A percentile compares a stretch with the other conserved stretches of the same genome.
Conservation (phyloP, 2,888 invertebrate genomes). For the Diloba caeruleocephala region DNA sequence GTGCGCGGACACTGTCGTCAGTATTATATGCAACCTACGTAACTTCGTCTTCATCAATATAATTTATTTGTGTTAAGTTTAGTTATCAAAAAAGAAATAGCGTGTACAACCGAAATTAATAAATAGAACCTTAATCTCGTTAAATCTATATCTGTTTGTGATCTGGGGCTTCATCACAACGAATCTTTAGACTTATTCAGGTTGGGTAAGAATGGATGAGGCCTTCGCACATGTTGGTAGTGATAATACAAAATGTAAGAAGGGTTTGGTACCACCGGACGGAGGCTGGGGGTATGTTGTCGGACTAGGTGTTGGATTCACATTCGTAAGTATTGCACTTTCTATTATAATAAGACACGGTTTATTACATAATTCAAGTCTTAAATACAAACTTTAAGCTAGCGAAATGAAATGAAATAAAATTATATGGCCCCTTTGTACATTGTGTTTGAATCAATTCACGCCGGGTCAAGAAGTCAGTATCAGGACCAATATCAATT, state of each 20-base stretch:
- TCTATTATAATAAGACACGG: background rate
- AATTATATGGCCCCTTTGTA: too few relatives aligned
- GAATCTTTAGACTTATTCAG: constrained; percentile 7
- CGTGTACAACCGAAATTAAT: background rate
- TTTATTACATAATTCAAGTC: too few relatives aligned
- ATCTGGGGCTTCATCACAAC: background rate
- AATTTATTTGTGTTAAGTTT: constrained; percentile 2
- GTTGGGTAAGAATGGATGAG: constrained; percentile 76
- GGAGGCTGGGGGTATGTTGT: constrained; percentile 95
- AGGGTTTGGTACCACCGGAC: constrained; percentile 88
- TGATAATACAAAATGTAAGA: constrained; percentile 54
- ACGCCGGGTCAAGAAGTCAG: too few relatives aligned
- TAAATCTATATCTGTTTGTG: too few relatives aligned
- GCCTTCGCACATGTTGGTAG: constrained; percentile 81
- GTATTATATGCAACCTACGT: constrained; percentile 34
- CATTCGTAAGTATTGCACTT: constrained; percentile 91
- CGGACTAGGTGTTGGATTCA: constrained; percentile 92
- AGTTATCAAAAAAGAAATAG: constrained; percentile 10
- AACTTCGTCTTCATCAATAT: constrained; percentile 11
- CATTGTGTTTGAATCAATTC: too few relatives aligned
- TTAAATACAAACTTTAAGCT: too few relatives aligned
- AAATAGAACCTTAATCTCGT: too few relatives aligned
- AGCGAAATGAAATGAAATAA: too few relatives aligned
- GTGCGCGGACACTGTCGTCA: constrained; percentile 50
- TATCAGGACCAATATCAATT: constrained; percentile 14